Evolutionary conservation across 2,888 invertebrate species (phyloP), one percentile per base, ranked within the genome.

Genomic region (Aquatica leii): DNA sequence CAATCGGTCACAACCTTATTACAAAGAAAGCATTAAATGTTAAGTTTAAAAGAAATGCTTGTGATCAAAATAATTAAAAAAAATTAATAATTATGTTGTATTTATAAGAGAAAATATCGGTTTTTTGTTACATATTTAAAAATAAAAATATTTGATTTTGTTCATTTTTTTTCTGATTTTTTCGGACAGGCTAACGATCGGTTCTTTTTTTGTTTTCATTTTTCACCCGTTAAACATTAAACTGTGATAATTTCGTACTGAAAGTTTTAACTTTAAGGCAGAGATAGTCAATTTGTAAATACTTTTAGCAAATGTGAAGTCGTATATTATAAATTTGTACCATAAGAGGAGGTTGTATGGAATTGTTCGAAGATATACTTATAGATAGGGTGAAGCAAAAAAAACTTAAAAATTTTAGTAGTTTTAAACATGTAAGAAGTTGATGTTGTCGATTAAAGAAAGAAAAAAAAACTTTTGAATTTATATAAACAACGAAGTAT

Each of bases 241-340:
- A 77, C 80, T 80, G 80, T 80, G 80, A 80, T 79, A 80, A 78
- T 79, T 78, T 79, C 77, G 77, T 80, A 80, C 79, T 79, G 78
- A 79, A 73, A 65, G 74, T 70, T 74, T 72, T 68, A 59, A 60
- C 50, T 57, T 54, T 61, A 74, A 73, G 71, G 64, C 65, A 60
- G 62, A 69, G 68, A 74, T 79, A 79, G 79, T 79, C 79, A 79
- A 79, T 78, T 78, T 79, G 78, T 79, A 78, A 55, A 79, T 77
- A 77, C 37, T 62, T 24, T 62, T 61, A 61, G 61, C 43, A 59
- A 65, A 65, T 65, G 60, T 61, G 58, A 59, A 57, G 48, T 65
- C 57, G 60, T 65, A 61, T 61, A 65, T 65, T 60, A 65, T 65
- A 65, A 61, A 61, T 60, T 61, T 57, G 60, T 65, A 65, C 57